Evolutionary conservation across 2,888 invertebrate genomes (phyloP).

Genomic region (Caenorhabditis imperialis): DNA sequence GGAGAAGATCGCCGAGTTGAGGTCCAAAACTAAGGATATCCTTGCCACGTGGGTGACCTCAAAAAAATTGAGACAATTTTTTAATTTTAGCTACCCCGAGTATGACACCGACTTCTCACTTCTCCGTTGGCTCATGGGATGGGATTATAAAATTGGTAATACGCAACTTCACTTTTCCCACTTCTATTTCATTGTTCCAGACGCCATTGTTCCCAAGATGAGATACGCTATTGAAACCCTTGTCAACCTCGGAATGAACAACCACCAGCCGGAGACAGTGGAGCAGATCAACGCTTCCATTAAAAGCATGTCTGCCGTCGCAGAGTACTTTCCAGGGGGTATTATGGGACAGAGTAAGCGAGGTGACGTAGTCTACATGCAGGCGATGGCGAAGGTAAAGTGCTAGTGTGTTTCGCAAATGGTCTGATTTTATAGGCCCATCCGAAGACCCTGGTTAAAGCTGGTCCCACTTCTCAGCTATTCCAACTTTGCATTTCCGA

Average conservation of each 20-base stretch:
- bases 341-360: slow-evolving; percentile 60
- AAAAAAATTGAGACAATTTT: neutral
- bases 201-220: slow-evolving; percentile 61
- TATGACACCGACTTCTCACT: slow-evolving; percentile 72
- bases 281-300: slow-evolving; percentile 67
- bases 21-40: slow-evolving; percentile 46
- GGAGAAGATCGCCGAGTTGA: slow-evolving; percentile 59
- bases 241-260: slow-evolving; percentile 52
- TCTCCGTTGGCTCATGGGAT: slow-evolving; percentile 74
- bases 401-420: neutral
- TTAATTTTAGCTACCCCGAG: slow-evolving; percentile 55
- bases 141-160: slow-evolving; percentile 74
- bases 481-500: slow-evolving; percentile 69
- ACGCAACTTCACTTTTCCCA: slow-evolving; percentile 44
- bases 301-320: slow-evolving; percentile 57
- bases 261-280: slow-evolving; percentile 43
- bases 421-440: slow-evolving; percentile 34
- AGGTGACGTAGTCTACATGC: slow-evolving; percentile 64
- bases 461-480: slow-evolving; percentile 68
- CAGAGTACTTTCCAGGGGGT: slow-evolving; percentile 72
- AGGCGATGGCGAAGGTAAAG: slow-evolving; percentile 56
- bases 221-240: slow-evolving; percentile 46
- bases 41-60: slow-evolving; percentile 37
- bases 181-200: slow-evolving; percentile 26
- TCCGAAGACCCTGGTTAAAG: slow-evolving; percentile 68